These are phyloP conservation scores for Anableps anableps DNA, from an alignment of 2,797 vertebrate genomes.

Conservation along the genomic window DNA sequence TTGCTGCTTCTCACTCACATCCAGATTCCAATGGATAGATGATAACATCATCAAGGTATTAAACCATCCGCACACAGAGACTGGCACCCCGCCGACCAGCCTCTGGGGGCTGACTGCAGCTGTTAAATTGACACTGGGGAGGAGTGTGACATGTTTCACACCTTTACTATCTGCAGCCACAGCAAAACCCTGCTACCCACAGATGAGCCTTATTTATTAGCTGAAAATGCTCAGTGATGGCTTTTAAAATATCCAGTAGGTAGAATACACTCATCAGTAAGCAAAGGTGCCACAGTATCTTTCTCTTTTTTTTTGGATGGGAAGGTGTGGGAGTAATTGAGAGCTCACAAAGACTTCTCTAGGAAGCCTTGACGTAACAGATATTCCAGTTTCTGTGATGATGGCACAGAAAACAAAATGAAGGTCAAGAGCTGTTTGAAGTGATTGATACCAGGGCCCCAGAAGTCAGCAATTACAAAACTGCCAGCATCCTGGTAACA, in stretches of 20 bases:
- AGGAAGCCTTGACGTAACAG: conserved; percentile 22
- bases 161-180: background rate
- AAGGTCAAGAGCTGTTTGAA: conserved; percentile 31
- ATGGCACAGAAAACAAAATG: background rate
- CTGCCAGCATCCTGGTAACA: background rate
- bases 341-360: conserved; percentile 3
- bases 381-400: conserved; percentile 11
- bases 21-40: background rate
- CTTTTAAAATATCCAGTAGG: background rate
- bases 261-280: background rate
- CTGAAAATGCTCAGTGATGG: background rate
- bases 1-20: background rate
- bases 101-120: background rate
- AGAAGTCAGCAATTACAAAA: conserved; percentile 7
- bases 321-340: conserved; percentile 31
- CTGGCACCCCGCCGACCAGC: background rate
- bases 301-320: conserved; percentile 1
- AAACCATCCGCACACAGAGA: background rate
- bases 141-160: background rate
- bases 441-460: conserved; percentile 19
- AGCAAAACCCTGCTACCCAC: background rate
- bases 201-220: background rate
- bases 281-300: background rate
- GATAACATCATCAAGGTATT: background rate
- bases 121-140: background rate